phyloP scores from a whole-genome alignment of 2,797 vertebrate species.

The Salmo trutta region DNA sequence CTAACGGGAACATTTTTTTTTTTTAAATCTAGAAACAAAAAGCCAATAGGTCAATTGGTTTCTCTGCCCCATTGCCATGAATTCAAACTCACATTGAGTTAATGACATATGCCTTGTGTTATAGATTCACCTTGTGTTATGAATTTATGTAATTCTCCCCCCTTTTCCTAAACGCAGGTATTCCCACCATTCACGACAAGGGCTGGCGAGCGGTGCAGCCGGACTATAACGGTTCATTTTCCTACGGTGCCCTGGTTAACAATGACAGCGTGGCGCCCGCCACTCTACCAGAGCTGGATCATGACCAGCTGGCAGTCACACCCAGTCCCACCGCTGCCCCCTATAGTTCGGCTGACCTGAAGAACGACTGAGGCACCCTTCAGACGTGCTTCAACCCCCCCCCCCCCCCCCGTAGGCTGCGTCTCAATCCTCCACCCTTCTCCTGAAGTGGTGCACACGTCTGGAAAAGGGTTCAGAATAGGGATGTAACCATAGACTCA shows the following conservation, averaged over 20 bases:
- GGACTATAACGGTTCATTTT: constrained; percentile 89
- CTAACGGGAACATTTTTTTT: background rate
- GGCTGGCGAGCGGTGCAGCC: constrained; percentile 82
- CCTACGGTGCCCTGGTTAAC: constrained; percentile 92
- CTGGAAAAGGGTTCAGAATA: too few species aligned
- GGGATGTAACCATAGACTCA: too few species aligned
- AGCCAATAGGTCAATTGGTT: background rate
- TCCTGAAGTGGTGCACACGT: too few species aligned
- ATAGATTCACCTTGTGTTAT: background rate
- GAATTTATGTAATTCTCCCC: background rate
- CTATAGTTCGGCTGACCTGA: constrained; percentile 73
- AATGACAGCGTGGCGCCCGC: constrained; percentile 83
- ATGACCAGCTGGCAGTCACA: constrained; percentile 65
- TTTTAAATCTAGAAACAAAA: background rate
- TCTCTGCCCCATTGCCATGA: background rate
- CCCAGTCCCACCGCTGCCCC: constrained; percentile 52
- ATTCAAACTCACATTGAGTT: background rate
- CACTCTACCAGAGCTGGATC: constrained; percentile 69
- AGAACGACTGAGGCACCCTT: constrained; percentile 76
- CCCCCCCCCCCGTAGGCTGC: background rate
- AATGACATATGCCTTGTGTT: background rate
- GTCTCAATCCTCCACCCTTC: background rate
- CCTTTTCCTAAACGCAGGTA: constrained; percentile 70
- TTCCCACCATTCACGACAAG: constrained; percentile 89
- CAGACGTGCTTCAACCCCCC: background rate